Conservation (phyloP, 2,888 invertebrate species). For the Ligdia adustata region DNA sequence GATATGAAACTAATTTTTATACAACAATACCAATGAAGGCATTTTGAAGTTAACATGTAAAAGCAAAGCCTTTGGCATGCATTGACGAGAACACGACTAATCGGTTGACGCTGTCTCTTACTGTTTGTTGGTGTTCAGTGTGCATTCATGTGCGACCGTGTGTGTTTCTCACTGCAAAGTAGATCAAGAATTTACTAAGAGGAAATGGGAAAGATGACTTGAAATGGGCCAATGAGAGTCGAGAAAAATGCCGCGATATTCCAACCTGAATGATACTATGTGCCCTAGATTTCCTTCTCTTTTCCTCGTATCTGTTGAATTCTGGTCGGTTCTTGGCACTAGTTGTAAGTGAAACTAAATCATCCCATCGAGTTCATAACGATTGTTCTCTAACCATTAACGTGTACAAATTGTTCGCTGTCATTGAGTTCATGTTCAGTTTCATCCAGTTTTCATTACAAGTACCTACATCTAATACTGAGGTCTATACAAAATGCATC, state of each 20-base stretch:
- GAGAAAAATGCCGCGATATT: background rate
- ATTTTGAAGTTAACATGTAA: conserved; percentile 51
- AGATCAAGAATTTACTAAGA: conserved; percentile 8
- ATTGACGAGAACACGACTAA: conserved; percentile 64
- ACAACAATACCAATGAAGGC: conserved; percentile 60
- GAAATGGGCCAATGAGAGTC: conserved; percentile 4
- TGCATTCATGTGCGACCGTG: conserved; percentile 62
- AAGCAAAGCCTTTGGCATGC: conserved; percentile 62
- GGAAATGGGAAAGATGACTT: background rate
- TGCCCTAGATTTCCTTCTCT: background rate
- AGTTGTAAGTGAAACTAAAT: conserved; percentile 37
- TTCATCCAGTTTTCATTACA: conserved; percentile 28
- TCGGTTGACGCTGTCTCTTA: conserved; percentile 58
- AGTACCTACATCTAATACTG: background rate
- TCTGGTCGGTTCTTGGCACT: conserved; percentile 3
- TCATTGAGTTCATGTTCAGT: conserved; percentile 31
- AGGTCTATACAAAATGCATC: too few species aligned
- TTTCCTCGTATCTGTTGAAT: conserved; percentile 3
- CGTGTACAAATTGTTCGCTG: conserved; percentile 47
- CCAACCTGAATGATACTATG: background rate
- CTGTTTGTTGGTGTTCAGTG: conserved; percentile 82
- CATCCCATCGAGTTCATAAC: conserved; percentile 37
- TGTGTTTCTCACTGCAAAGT: conserved; percentile 43
- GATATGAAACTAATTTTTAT: too few species aligned
- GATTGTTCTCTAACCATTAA: conserved; percentile 55